These are phyloP conservation scores for Malaclemys terrapin DNA, from an alignment of 2,113 vertebrate species.

Conservation along the genomic window DNA sequence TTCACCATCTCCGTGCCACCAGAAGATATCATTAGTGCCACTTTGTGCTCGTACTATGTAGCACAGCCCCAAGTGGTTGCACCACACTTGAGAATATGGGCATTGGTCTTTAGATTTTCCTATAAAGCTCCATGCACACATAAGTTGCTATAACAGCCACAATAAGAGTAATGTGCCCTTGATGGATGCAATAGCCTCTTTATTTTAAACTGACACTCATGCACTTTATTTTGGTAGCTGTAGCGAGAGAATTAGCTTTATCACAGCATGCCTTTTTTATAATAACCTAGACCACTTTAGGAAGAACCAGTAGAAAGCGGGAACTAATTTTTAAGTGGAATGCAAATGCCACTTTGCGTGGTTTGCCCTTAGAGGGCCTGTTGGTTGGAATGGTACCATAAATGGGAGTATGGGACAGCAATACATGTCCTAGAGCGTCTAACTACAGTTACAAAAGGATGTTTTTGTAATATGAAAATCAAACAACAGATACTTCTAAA, in stretches of 20 bases:
- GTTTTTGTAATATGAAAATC: neutral
- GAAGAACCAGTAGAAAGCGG: neutral
- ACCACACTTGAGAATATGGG: neutral
- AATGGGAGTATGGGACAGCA: accelerated
- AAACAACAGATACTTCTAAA: neutral
- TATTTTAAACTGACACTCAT: neutral
- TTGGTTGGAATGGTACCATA: neutral
- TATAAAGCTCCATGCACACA: neutral
- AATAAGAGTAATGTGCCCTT: neutral
- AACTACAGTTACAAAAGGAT: neutral
- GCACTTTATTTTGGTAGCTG: neutral
- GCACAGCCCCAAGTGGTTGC: neutral
- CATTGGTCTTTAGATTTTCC: neutral
- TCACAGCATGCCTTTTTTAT: neutral
- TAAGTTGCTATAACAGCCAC: neutral
- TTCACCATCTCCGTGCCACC: neutral
- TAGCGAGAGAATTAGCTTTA: neutral
- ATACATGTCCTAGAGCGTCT: neutral
- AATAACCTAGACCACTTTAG: neutral
- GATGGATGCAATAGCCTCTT: neutral
- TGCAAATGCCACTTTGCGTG: neutral
- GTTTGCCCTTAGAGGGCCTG: neutral
- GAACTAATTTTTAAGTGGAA: neutral
- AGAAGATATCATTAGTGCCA: neutral
- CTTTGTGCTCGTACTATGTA: neutral